phyloP scores from a whole-genome alignment of 2,888 invertebrate genomes.

The Lycaena phlaeas region DNA sequence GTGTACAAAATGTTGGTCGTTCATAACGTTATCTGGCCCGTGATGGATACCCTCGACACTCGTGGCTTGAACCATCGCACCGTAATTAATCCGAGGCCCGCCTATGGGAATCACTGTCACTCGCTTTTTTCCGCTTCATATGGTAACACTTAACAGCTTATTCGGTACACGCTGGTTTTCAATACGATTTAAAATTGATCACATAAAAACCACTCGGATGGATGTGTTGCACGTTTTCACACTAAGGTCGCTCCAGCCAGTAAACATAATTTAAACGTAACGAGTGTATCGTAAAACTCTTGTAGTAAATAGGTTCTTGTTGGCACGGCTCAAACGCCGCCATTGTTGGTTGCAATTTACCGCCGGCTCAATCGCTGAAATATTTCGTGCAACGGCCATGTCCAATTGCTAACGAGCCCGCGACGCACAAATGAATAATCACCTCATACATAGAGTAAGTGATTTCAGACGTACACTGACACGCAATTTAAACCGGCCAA shows the following conservation, averaged over 20 bases:
- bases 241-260: slow-evolving; percentile 22
- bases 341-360: slow-evolving; percentile 70
- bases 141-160: slow-evolving; percentile 39
- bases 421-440: slow-evolving; percentile 70
- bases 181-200: not conserved
- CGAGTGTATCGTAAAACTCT: slow-evolving; percentile 63
- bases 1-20: slow-evolving; percentile 68
- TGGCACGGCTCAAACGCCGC: slow-evolving; percentile 38
- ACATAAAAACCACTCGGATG: not conserved
- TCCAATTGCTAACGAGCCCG: slow-evolving; percentile 72
- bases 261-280: slow-evolving; percentile 60
- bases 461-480: slow-evolving; percentile 23
- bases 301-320: slow-evolving; percentile 54
- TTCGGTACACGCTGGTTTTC: slow-evolving; percentile 9
- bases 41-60: slow-evolving; percentile 56
- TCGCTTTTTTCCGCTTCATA: slow-evolving; percentile 51
- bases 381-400: slow-evolving; percentile 71
- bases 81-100: slow-evolving; percentile 62
- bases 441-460: slow-evolving; percentile 52
- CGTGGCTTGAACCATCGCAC: slow-evolving; percentile 48
- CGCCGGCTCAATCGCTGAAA: slow-evolving; percentile 71
- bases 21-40: slow-evolving; percentile 64
- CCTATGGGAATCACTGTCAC: slow-evolving; percentile 62
- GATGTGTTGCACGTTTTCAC: slow-evolving; percentile 13
- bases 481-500: slow-evolving; percentile 14